phyloP scores from a whole-genome alignment of 2,888 invertebrate species.

The Cylindroiulus punctatus region DNA sequence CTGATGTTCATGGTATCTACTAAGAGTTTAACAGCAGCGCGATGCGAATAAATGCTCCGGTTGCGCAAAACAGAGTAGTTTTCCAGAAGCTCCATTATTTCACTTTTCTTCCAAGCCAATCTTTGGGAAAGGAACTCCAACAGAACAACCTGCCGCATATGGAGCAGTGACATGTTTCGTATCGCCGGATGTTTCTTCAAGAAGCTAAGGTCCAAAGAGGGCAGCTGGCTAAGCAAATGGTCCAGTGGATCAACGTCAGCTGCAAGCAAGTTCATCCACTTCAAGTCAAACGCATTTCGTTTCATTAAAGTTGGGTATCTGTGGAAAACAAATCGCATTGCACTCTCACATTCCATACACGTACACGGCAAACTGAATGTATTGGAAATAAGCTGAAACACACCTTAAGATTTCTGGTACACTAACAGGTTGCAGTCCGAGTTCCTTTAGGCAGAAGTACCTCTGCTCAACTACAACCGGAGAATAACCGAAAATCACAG shows the following conservation, averaged over 20 bases:
- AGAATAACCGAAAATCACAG: background rate
- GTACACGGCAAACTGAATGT: no score
- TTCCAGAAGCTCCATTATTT: background rate
- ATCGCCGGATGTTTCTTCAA: background rate
- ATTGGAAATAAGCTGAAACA: background rate
- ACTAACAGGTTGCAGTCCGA: background rate
- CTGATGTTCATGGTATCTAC: background rate
- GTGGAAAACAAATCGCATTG: background rate
- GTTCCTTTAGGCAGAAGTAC: background rate
- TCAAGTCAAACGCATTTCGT: background rate
- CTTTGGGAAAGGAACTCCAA: background rate
- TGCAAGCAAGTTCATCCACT: background rate
- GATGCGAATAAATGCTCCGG: slow-evolving; percentile 8
- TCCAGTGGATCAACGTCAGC: slow-evolving; percentile 13
- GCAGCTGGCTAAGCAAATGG: slow-evolving; percentile 19
- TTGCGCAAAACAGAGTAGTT: background rate
- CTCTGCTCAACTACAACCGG: background rate
- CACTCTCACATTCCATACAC: no score
- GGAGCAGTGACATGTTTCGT: background rate
- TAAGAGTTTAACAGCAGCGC: background rate
- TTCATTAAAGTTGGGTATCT: slow-evolving; percentile 46
- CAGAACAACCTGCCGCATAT: slow-evolving; percentile 8
- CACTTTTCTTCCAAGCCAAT: background rate
- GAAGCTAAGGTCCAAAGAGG: background rate
- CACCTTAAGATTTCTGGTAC: slow-evolving; percentile 46